Evolutionary conservation across 1,140 invertebrate genomes (phyloP), one percentile per base, ranked within the genome.

Genomic region (Medauroidea extradentata): DNA sequence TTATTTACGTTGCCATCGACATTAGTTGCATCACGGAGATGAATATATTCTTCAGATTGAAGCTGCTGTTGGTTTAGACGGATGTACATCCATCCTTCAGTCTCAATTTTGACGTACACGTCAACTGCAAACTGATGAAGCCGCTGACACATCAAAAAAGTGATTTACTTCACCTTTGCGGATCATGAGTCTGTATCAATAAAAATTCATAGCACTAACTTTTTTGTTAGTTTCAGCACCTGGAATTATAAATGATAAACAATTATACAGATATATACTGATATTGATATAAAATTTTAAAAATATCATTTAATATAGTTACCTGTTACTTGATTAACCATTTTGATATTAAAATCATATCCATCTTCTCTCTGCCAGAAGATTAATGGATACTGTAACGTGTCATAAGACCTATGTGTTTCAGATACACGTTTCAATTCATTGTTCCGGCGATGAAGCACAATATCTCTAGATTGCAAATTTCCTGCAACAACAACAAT

Each of bases 1-100:
- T 61, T 38, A 16, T 18, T 27, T 13, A 5, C n/a, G n/a, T n/a
- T n/a, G n/a, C n/a, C n/a, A n/a, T n/a, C 44, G 27, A 63, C 52
- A 23, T 61, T 38, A 16, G 2, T 27, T 13, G 8, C 24, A 70
- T 77, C 63, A 60, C 65, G 65, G 23, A 81, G 62, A 59, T 75
- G 73, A 57, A 75, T 68, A 60, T 81, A 81, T 21, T 73, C 62
- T 62, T 81, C 77, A 23, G 66, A 67, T 54, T 76, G 65, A n/a
- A 81, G 63, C 63, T 76, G 14, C 19, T 60, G 38, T 58, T 73
- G 65, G 58, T n/a, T 76, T 67, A 29, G 59, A 63, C 57, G 69
- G 46, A 52, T 70, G 68, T 53, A 77, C 60, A 50, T 50, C 46
- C 77, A 64, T 23, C 68, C 59, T 65, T 71, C 66, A 19, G 63